Conservation (phyloP, 2,888 invertebrate genomes). For the Eubasilissa splendida region DNA sequence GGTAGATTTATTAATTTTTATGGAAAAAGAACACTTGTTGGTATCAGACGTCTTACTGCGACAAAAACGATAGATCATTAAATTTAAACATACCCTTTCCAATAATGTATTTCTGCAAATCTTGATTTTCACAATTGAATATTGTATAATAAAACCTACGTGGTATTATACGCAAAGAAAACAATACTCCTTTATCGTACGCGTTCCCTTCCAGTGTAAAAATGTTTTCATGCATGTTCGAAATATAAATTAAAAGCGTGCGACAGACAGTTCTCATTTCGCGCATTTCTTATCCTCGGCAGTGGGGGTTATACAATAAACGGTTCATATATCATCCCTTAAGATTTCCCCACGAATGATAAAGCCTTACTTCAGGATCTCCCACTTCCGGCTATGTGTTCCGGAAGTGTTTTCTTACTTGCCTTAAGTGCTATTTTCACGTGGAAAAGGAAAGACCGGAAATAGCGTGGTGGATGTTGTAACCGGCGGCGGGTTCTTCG, state of each 20-base stretch:
- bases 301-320: not conserved
- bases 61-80: too few species aligned
- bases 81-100: too few species aligned
- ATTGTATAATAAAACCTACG: too few species aligned
- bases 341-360: slow-evolving; percentile 23
- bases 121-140: too few species aligned
- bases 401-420: slow-evolving; percentile 52
- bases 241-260: slow-evolving; percentile 27
- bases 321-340: slow-evolving; percentile 36
- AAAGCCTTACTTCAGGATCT: slow-evolving; percentile 17
- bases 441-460: slow-evolving; percentile 46
- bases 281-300: slow-evolving; percentile 11
- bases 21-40: too few species aligned
- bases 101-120: too few species aligned
- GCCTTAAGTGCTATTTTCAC: slow-evolving; percentile 50
- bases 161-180: too few species aligned
- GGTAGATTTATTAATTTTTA: too few species aligned
- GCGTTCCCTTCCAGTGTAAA: not conserved
- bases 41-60: too few species aligned
- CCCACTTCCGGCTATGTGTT: slow-evolving; percentile 49
- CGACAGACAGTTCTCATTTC: slow-evolving; percentile 35
- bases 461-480: slow-evolving; percentile 35
- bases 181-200: not conserved
- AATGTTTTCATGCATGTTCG: not conserved
- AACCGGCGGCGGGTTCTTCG: not conserved